Evolutionary conservation across 2,888 invertebrate genomes (phyloP).

Genomic region (Drosophila kuntzei): DNA sequence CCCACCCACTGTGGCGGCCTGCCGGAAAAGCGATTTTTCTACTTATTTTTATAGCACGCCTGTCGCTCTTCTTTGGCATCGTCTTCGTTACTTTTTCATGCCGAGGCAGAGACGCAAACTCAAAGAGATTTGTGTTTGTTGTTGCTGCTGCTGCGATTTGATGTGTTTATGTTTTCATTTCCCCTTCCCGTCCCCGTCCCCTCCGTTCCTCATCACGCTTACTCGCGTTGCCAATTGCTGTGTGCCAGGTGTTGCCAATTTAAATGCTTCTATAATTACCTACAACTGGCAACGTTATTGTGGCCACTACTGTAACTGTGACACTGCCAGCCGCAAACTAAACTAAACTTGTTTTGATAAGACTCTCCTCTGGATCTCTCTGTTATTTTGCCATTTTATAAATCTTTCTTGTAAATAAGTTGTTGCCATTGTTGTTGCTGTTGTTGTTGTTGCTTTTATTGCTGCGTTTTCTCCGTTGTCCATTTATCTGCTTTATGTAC

Average conservation of each 20-base stretch:
- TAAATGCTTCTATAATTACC: constrained; percentile 68
- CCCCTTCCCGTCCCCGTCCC: neutral
- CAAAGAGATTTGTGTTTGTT: constrained; percentile 67
- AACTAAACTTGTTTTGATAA: constrained; percentile 64
- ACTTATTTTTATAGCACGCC: constrained; percentile 64
- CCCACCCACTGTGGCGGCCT: constrained; percentile 14
- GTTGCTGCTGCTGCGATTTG: constrained; percentile 65
- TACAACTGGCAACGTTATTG: constrained; percentile 29
- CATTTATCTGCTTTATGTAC: constrained; percentile 24
- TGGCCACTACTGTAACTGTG: constrained; percentile 45
- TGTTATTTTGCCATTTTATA: constrained; percentile 8
- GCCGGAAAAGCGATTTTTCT: constrained; percentile 76
- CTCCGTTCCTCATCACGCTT: constrained; percentile 11
- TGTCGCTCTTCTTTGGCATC: neutral
- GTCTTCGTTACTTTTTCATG: constrained; percentile 45
- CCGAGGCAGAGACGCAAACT: constrained; percentile 38
- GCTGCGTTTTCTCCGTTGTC: constrained; percentile 39
- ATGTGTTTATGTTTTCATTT: constrained; percentile 73
- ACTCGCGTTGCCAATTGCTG: constrained; percentile 55
- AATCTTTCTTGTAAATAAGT: constrained; percentile 20
- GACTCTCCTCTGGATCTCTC: constrained; percentile 17
- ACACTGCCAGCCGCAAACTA: constrained; percentile 25
- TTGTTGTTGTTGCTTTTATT: constrained; percentile 4
- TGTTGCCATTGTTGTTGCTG: constrained; percentile 2
- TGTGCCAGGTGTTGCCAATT: constrained; percentile 75